Evolutionary conservation across 2,888 invertebrate genomes (phyloP).

Genomic region (Zygogramma bicolorata): DNA sequence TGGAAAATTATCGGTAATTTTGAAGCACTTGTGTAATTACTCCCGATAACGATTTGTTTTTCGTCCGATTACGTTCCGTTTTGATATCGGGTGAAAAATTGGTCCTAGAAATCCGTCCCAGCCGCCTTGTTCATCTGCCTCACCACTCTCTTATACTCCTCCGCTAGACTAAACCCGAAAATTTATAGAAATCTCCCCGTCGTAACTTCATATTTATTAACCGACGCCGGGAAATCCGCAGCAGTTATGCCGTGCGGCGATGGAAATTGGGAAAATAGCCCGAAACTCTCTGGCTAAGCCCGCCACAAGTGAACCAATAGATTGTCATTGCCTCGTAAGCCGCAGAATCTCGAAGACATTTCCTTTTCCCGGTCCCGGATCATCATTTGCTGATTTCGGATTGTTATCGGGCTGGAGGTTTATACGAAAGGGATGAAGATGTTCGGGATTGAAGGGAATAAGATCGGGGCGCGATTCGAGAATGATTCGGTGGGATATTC

Average conservation of each 20-base stretch:
- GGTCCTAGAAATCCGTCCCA: no score
- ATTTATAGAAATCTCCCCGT: background rate
- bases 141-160: no score
- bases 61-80: no score
- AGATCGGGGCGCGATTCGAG: background rate
- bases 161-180: background rate
- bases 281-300: slow-evolving; percentile 53
- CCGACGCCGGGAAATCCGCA: background rate
- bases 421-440: slow-evolving; percentile 1
- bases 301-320: slow-evolving; percentile 60
- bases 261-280: slow-evolving; percentile 52
- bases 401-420: slow-evolving; percentile 3
- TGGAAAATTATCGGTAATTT: no score
- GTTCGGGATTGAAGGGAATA: background rate
- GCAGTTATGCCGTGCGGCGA: slow-evolving; percentile 23
- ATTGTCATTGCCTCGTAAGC: slow-evolving; percentile 61
- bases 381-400: slow-evolving; percentile 10
- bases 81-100: no score
- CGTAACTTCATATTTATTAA: slow-evolving; percentile 1
- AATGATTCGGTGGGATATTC: no score
- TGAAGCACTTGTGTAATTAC: no score
- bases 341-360: slow-evolving; percentile 50
- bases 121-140: no score
- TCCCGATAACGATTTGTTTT: no score
- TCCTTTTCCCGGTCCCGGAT: slow-evolving; percentile 25